Percentiles rank a stretch among this genome's conserved stretches.
Conservation (phyloP, 2,888 invertebrate species). For the Lapara coniferarum region DNA sequence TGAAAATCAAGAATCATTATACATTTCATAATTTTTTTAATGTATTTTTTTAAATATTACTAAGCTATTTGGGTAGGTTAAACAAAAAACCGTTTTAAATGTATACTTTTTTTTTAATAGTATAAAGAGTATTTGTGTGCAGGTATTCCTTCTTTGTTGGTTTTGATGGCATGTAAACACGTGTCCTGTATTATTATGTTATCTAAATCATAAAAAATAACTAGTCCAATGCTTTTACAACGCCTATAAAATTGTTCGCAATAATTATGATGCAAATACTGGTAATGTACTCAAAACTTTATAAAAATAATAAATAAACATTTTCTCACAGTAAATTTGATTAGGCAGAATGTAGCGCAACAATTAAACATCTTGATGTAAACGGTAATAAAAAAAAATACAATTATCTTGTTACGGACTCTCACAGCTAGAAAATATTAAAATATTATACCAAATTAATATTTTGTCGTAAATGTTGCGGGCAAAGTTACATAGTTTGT, state of each 20-base stretch:
- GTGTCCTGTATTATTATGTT: neutral
- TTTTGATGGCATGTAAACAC: neutral
- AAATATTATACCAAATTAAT: too few species aligned
- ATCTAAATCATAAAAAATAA: neutral
- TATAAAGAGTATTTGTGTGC: too few species aligned
- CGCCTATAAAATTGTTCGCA: neutral
- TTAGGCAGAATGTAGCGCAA: neutral
- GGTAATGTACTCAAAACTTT: neutral
- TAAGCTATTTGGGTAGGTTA: too few species aligned
- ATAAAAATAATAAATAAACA: neutral
- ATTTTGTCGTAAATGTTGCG: too few species aligned
- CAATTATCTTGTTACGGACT: too few species aligned
- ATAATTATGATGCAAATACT: neutral
- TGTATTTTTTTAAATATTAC: too few species aligned
- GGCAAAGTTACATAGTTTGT: too few species aligned
- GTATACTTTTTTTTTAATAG: too few species aligned
- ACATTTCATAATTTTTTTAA: too few species aligned
- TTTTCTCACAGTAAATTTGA: neutral
- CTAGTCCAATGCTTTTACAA: neutral
- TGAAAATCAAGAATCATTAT: too few species aligned
- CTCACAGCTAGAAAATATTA: too few species aligned
- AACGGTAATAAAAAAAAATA: neutral
- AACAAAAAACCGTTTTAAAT: too few species aligned
- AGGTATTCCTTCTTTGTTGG: neutral
- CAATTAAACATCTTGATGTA: neutral